phyloP scores from a whole-genome alignment of 2,888 invertebrate species.

The Metellina segmentata region DNA sequence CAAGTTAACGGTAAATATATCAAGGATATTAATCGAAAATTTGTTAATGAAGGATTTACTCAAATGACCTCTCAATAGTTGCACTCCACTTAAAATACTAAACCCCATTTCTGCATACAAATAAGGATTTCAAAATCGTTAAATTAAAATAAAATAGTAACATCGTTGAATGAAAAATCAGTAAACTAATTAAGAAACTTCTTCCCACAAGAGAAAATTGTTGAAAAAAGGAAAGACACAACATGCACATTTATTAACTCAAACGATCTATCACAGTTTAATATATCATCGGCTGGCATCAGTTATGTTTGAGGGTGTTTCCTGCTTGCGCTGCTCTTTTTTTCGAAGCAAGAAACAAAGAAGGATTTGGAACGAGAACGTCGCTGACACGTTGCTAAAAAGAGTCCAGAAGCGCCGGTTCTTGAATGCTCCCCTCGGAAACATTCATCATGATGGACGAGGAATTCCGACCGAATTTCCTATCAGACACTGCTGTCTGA shows the following conservation, averaged over 20 bases:
- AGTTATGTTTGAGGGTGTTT: background rate
- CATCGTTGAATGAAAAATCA: background rate
- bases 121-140: too few species aligned
- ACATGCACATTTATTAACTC: background rate
- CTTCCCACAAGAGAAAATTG: background rate
- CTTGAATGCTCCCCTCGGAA: background rate
- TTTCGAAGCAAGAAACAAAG: too few species aligned
- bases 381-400: background rate
- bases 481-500: background rate
- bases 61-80: too few species aligned
- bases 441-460: background rate
- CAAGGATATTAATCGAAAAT: too few species aligned
- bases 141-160: background rate
- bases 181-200: background rate
- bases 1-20: too few species aligned
- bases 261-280: too few species aligned
- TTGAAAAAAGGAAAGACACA: background rate
- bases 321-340: background rate
- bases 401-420: background rate
- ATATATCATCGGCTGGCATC: background rate
- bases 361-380: background rate
- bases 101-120: too few species aligned
- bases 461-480: background rate
- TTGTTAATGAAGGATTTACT: too few species aligned
- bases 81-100: too few species aligned